phyloP scores from a whole-genome alignment of 2,888 invertebrate genomes.

The Epinotia nisella region DNA sequence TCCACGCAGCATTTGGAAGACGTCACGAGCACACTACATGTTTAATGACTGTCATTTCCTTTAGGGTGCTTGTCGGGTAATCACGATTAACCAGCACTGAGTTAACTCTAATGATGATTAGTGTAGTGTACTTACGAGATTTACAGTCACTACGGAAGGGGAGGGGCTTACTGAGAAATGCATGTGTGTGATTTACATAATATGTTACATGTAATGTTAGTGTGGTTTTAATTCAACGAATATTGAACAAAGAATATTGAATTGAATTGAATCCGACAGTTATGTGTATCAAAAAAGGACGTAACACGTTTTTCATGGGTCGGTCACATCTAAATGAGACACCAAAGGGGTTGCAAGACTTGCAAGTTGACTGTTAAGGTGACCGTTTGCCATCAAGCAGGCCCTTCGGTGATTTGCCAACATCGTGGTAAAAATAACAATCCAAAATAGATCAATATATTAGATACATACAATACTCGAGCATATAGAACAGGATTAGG shows the following conservation, averaged over 20 bases:
- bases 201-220: neutral
- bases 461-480: too few relatives aligned
- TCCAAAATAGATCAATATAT: too few relatives aligned
- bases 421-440: neutral
- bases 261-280: neutral
- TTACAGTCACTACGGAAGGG: conserved; percentile 14
- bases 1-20: conserved; percentile 50
- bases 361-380: neutral
- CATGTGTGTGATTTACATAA: conserved; percentile 15
- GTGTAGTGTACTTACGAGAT: conserved; percentile 31
- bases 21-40: conserved; percentile 55
- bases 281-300: neutral
- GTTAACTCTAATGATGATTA: conserved; percentile 48
- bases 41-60: conserved; percentile 65
- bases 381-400: neutral
- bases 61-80: conserved; percentile 44
- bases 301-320: neutral
- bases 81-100: conserved; percentile 51
- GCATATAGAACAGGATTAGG: too few relatives aligned
- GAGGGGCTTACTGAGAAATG: neutral
- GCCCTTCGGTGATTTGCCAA: neutral
- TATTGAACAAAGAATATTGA: neutral
- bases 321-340: neutral
- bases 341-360: neutral
- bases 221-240: neutral